phyloP scores from a whole-genome alignment of 2,113 vertebrate genomes.

The Lanius collurio region DNA sequence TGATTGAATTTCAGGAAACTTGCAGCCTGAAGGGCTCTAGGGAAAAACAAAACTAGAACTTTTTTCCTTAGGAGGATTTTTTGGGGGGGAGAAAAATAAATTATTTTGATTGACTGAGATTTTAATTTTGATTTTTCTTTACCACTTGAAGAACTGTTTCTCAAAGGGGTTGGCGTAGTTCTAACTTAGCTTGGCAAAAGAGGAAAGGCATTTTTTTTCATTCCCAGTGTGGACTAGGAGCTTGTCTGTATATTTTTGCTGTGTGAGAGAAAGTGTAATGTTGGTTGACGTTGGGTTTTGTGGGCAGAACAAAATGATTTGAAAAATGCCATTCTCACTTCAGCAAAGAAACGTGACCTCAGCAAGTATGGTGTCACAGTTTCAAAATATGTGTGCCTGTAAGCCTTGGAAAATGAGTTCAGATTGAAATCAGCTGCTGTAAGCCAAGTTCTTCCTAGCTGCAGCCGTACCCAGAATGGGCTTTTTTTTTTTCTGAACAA shows the following conservation, averaged over 20 bases:
- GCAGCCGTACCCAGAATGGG: accelerated
- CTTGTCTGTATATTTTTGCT: neutral
- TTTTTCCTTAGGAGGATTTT: neutral
- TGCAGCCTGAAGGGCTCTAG: neutral
- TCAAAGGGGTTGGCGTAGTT: neutral
- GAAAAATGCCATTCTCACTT: neutral
- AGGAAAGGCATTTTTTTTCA: neutral
- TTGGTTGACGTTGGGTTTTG: neutral
- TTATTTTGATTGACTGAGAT: neutral
- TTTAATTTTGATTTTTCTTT: neutral
- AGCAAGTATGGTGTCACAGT: neutral
- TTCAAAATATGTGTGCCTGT: neutral
- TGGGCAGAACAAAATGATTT: neutral
- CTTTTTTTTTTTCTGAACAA: neutral
- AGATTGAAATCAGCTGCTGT: neutral
- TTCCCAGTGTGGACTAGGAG: neutral
- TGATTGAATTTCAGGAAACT: neutral
- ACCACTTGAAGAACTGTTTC: neutral
- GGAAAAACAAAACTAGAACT: neutral
- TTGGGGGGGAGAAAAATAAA: accelerated
- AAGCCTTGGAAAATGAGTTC: neutral
- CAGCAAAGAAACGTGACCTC: neutral
- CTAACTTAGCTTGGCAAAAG: neutral
- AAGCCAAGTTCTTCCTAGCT: neutral
- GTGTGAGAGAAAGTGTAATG: neutral